Conservation (phyloP, 2,797 vertebrate genomes). For the Eptatretus atami region DNA sequence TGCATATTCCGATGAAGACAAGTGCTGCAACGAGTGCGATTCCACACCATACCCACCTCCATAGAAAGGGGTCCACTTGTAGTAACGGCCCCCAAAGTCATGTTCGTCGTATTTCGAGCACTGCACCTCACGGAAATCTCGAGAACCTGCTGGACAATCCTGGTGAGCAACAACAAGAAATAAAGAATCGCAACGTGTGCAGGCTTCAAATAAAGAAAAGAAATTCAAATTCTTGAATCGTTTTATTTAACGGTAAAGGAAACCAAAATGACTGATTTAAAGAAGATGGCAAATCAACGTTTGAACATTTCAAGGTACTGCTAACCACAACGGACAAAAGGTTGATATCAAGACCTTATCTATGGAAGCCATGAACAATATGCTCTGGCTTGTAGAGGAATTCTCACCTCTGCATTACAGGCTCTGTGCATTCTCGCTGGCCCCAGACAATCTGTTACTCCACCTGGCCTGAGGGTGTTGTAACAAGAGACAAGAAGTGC, state of each 20-base stretch:
- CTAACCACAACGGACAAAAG: no score
- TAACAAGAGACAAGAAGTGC: no score
- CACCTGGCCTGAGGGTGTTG: conserved; percentile 27
- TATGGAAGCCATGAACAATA: no score
- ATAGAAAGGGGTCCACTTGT: conserved; percentile 70
- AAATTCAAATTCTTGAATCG: no score
- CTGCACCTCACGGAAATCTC: conserved; percentile 62
- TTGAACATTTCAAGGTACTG: no score
- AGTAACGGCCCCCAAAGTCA: conserved; percentile 46
- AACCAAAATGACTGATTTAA: no score
- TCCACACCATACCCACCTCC: conserved; percentile 24
- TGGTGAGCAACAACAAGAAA: conserved; percentile 12
- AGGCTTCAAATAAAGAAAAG: no score
- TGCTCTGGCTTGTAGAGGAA: background rate
- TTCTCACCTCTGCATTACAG: conserved; percentile 49
- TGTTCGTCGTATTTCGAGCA: conserved; percentile 44
- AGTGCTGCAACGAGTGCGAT: background rate
- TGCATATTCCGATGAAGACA: no score
- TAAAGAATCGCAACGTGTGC: no score
- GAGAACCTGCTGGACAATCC: conserved; percentile 44
- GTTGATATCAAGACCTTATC: no score
- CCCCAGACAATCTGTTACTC: conserved; percentile 43
- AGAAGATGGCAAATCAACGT: no score
- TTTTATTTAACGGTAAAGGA: no score
- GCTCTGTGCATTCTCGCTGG: conserved; percentile 32